Percentiles rank a stretch among this genome's conserved stretches.
Evolutionary conservation across 1,140 invertebrate species (phyloP).

Genomic region (Apolygus lucorum): DNA sequence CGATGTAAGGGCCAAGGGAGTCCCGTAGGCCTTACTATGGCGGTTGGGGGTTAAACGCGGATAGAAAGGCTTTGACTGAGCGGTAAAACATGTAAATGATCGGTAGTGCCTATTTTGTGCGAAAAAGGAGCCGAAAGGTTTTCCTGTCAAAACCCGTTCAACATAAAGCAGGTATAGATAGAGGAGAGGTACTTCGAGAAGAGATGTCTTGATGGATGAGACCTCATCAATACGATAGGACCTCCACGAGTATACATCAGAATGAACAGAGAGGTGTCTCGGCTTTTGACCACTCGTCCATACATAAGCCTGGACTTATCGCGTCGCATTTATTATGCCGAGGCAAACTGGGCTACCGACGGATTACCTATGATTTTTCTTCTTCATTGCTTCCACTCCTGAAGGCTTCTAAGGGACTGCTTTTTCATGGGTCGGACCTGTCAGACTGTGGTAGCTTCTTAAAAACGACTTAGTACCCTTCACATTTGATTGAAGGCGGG

Average conservation of each 20-base stretch:
- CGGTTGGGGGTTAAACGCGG: not conserved
- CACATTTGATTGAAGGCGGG: no score
- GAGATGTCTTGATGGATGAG: constrained; percentile 12
- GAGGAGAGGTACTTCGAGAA: not conserved
- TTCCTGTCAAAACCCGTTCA: not conserved
- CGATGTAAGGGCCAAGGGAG: constrained; percentile 2
- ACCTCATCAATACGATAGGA: constrained; percentile 15
- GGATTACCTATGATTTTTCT: constrained; percentile 22
- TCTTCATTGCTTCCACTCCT: constrained; percentile 2
- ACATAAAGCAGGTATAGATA: not conserved
- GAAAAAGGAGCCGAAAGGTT: not conserved
- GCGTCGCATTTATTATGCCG: constrained; percentile 13
- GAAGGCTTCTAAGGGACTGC: not conserved
- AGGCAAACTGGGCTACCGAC: not conserved
- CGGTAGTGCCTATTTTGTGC: not conserved
- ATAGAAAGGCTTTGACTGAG: not conserved
- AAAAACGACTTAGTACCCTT: no score
- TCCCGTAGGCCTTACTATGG: not conserved
- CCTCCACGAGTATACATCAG: constrained; percentile 19
- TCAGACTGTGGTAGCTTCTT: no score
- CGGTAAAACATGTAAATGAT: constrained; percentile 17
- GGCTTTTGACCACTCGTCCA: constrained; percentile 20
- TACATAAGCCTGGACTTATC: constrained; percentile 20
- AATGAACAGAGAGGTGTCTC: not conserved
- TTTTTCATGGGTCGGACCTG: not conserved